Percentiles rank a stretch among this genome's conserved stretches.
phyloP scores from a whole-genome alignment of 2,888 invertebrate species.

The Sylvicola fuscatus region DNA sequence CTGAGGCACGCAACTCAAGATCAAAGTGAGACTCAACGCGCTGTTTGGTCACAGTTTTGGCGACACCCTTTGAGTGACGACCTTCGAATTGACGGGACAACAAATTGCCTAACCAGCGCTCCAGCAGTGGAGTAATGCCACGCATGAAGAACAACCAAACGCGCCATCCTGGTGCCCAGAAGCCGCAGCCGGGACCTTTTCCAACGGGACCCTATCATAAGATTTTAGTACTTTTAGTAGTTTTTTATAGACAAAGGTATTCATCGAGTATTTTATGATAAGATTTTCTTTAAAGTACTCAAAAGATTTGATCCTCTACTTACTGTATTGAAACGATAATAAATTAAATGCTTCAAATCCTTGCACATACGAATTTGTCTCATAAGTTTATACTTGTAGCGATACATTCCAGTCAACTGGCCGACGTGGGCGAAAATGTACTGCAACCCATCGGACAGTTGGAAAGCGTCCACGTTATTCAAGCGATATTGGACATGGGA shows the following conservation, averaged over 20 bases:
- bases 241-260: no score
- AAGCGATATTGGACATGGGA: constrained; percentile 98
- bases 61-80: constrained; percentile 97
- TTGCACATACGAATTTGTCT: constrained; percentile 99
- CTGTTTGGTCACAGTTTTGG: constrained; percentile 99
- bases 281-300: no score
- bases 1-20: constrained; percentile 91
- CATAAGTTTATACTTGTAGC: constrained; percentile 98
- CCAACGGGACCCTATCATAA: constrained; percentile 74
- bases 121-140: constrained; percentile 92
- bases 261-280: no score
- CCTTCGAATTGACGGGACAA: constrained; percentile 98
- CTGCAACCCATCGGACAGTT: constrained; percentile 93
- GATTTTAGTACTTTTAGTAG: no score
- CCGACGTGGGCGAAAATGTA: constrained; percentile 99
- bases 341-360: constrained; percentile 96
- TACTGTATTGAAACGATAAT: constrained; percentile 96
- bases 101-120: constrained; percentile 98
- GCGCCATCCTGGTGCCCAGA: constrained; percentile 99
- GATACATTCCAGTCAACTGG: constrained; percentile 98
- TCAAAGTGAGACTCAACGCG: constrained; percentile 99
- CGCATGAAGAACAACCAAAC: constrained; percentile 99
- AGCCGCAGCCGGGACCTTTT: constrained; percentile 95
- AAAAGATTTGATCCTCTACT: no score
- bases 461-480: constrained; percentile 98